phyloP scores from a whole-genome alignment of 2,113 vertebrate species.

The Centrocercus urophasianus region DNA sequence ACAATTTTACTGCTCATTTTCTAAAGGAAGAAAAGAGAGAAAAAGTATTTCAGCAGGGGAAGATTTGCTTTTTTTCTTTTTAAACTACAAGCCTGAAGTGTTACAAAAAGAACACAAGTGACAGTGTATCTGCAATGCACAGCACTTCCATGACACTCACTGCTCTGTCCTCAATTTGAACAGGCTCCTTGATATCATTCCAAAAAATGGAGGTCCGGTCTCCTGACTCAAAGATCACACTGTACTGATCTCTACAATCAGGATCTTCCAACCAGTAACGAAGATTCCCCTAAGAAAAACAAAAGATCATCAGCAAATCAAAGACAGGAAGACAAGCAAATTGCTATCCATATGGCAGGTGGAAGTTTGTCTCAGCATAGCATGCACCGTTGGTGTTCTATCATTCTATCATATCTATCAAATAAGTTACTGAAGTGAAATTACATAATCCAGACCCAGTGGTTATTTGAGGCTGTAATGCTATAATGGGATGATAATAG shows the following conservation, averaged over 20 bases:
- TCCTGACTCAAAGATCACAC: constrained; percentile 97
- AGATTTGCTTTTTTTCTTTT: too few relatives aligned
- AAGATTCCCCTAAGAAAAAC: constrained; percentile 87
- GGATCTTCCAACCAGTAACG: constrained; percentile 96
- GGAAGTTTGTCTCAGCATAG: not conserved
- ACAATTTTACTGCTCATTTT: not conserved
- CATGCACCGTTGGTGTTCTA: not conserved
- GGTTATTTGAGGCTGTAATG: not conserved
- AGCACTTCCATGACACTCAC: constrained; percentile 77
- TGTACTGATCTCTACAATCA: constrained; percentile 97
- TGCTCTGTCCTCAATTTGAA: constrained; percentile 91
- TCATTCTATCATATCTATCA: not conserved
- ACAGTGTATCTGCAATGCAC: not conserved
- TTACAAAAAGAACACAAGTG: constrained; percentile 5
- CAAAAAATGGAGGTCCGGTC: constrained; percentile 94
- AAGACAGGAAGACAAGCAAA: not conserved
- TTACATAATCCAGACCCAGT: not conserved
- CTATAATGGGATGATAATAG: too few relatives aligned
- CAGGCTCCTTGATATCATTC: constrained; percentile 94
- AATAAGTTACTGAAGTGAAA: not conserved
- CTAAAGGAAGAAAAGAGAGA: not conserved
- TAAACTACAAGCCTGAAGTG: not conserved
- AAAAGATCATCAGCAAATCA: not conserved
- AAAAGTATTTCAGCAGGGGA: not conserved
- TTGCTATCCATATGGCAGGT: not conserved